Evolutionary conservation across 2,113 vertebrate genomes (phyloP).

Genomic region (Drymodes brunneopygia): DNA sequence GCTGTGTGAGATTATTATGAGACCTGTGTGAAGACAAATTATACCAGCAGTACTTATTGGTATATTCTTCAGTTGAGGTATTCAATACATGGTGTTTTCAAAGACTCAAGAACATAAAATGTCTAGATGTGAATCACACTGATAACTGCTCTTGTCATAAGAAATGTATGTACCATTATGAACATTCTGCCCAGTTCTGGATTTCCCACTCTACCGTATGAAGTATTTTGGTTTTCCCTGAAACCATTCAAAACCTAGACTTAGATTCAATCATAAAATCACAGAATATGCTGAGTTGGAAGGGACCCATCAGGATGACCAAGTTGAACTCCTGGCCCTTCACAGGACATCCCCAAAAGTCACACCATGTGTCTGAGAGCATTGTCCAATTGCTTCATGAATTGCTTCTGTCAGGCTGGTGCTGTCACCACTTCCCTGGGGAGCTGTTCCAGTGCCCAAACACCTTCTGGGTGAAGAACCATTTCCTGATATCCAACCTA

Average conservation of each 20-base stretch:
- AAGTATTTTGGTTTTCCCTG: background rate
- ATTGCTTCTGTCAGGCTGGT: background rate
- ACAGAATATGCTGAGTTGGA: background rate
- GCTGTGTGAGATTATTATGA: background rate
- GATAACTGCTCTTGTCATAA: background rate
- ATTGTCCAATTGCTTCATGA: rapidly evolving
- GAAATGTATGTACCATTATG: background rate
- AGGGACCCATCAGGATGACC: background rate
- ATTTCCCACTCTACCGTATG: background rate
- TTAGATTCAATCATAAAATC: background rate
- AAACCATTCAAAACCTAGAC: background rate
- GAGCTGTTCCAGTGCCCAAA: background rate
- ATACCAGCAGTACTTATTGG: background rate
- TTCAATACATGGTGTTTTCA: background rate
- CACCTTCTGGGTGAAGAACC: background rate
- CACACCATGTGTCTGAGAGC: background rate
- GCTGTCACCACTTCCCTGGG: background rate
- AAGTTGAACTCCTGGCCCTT: background rate
- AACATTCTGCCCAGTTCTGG: background rate
- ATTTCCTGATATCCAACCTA: background rate
- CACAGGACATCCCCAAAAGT: background rate
- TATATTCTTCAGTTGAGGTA: background rate
- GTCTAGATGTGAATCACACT: background rate
- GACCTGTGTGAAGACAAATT: background rate
- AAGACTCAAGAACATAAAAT: background rate